Percentiles rank a stretch among this genome's conserved stretches.
These are phyloP conservation scores for Eurypyga helias DNA, from an alignment of 2,113 vertebrate species.

Conservation along the genomic window DNA sequence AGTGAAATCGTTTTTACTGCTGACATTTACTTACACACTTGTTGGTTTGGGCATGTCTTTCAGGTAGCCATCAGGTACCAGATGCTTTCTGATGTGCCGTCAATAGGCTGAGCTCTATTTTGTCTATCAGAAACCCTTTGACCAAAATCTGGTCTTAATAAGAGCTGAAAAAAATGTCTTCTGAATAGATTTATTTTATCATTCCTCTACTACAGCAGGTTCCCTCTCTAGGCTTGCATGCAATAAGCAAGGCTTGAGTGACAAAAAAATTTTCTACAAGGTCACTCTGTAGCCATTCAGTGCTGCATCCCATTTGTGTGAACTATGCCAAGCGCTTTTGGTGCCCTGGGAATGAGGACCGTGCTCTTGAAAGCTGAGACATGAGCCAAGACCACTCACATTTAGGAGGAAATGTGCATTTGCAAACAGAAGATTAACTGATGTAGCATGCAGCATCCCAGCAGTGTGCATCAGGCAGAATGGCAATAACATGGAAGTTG, in stretches of 20 bases:
- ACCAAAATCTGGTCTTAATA: not conserved
- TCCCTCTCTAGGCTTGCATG: not conserved
- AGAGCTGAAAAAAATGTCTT: not conserved
- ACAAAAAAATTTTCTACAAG: not conserved
- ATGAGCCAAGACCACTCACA: conserved; percentile 13
- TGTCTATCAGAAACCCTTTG: not conserved
- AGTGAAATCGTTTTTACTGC: not conserved
- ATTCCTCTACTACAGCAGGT: not conserved
- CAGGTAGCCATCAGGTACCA: not conserved
- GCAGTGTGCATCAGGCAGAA: not conserved
- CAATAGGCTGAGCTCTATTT: not conserved
- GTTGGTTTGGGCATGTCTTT: not conserved
- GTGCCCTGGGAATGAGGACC: not conserved
- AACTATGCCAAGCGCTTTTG: not conserved
- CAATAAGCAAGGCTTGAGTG: not conserved
- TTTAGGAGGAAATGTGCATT: not conserved
- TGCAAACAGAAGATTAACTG: not conserved
- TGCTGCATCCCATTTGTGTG: not conserved
- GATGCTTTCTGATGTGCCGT: not conserved
- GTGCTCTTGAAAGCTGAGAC: not conserved
- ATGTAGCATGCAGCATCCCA: not conserved
- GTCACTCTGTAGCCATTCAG: not conserved
- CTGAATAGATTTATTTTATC: not conserved
- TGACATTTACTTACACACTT: not conserved
- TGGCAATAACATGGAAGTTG: not conserved